Conservation (phyloP, 2,888 invertebrate genomes). For the Sesia bembeciformis region DNA sequence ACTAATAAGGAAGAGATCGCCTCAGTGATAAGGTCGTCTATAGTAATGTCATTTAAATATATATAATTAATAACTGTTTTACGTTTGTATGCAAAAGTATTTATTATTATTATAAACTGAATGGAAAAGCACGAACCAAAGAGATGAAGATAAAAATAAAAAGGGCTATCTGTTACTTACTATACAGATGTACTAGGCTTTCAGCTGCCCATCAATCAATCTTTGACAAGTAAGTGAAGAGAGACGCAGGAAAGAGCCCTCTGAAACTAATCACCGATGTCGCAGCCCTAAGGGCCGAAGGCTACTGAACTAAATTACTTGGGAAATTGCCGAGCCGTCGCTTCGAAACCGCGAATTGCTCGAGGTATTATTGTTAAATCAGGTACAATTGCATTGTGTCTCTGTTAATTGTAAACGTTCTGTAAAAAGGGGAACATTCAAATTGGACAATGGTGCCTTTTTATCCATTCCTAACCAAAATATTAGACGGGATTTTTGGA, state of each 20-base stretch:
- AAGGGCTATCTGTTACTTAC: too few relatives aligned
- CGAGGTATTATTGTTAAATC: slow-evolving; percentile 4
- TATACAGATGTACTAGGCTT: background rate
- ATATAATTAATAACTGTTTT: too few relatives aligned
- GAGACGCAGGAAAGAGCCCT: slow-evolving; percentile 12
- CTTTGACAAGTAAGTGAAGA: slow-evolving; percentile 20
- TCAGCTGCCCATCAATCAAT: slow-evolving; percentile 27
- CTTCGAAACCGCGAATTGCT: slow-evolving; percentile 1
- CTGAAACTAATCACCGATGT: slow-evolving; percentile 31
- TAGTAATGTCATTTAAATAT: too few relatives aligned
- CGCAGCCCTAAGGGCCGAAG: slow-evolving; percentile 22
- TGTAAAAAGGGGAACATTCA: background rate
- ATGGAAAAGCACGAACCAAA: background rate
- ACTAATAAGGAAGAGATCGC: too few relatives aligned
- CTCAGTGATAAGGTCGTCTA: too few relatives aligned
- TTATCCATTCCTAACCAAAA: too few relatives aligned
- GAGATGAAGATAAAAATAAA: background rate
- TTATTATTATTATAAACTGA: background rate
- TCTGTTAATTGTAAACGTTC: background rate
- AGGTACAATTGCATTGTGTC: background rate
- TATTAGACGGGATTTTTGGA: too few relatives aligned
- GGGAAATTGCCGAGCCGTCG: slow-evolving; percentile 9
- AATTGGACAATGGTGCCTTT: background rate
- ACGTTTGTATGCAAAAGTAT: too few relatives aligned
- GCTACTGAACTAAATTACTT: slow-evolving; percentile 26